phyloP scores from a whole-genome alignment of 2,888 invertebrate species.

The Pemphredon lugubris region DNA sequence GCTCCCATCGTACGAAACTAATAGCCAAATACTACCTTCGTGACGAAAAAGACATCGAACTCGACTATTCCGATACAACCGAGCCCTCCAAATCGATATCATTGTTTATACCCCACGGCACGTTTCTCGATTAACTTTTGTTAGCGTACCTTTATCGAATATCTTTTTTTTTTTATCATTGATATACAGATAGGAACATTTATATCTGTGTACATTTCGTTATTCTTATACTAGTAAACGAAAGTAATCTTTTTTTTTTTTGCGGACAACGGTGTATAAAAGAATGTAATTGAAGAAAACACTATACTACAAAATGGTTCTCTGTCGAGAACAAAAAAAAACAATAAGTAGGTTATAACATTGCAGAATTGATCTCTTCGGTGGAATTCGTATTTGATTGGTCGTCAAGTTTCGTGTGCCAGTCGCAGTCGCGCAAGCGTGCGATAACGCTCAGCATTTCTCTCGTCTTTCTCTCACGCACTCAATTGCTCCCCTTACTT shows the following conservation, averaged over 20 bases:
- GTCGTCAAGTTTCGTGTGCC: conserved; percentile 46
- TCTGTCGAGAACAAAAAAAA: conserved; percentile 41
- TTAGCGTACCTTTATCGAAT: neutral
- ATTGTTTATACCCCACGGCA: neutral
- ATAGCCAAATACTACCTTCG: conserved; percentile 13
- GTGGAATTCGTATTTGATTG: conserved; percentile 62
- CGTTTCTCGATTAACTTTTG: conserved; percentile 17
- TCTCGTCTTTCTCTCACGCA: conserved; percentile 12
- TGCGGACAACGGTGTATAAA: conserved; percentile 14
- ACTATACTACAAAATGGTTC: conserved; percentile 14
- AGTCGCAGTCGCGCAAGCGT: conserved; percentile 34
- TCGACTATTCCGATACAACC: neutral
- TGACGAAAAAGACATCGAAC: neutral
- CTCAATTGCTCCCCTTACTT: conserved; percentile 1
- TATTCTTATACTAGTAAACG: conserved; percentile 24
- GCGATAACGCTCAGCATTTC: conserved; percentile 18
- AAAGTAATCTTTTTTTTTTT: conserved; percentile 12
- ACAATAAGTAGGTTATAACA: conserved; percentile 32
- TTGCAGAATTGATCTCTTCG: conserved; percentile 45
- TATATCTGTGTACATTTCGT: conserved; percentile 34
- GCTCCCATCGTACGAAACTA: conserved; percentile 2
- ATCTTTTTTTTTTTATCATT: conserved; percentile 10
- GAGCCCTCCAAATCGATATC: neutral
- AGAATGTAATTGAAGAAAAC: conserved; percentile 13
- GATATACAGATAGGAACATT: conserved; percentile 49